Base-by-base conservation (phyloP, 2,113 vertebrate species). In the Poeciliopsis prolifica region DNA sequence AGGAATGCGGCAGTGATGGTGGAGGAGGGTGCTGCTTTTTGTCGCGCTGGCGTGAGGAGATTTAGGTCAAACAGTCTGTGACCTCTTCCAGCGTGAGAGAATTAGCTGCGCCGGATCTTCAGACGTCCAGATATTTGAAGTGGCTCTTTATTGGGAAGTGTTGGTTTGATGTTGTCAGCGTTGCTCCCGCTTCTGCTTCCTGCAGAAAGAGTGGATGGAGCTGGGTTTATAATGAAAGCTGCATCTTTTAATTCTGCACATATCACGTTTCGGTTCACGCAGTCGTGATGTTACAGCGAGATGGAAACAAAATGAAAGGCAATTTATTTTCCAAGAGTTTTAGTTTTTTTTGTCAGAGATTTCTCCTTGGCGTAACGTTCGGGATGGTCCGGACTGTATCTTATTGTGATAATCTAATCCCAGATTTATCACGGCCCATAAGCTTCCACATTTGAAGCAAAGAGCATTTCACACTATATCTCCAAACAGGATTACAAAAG, bases 401-500 rank as follows among this genome's bases (percentile, higher is more conserved):
- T 37, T 61, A 85, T 88, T 85, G 74, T 80, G 67, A 64, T 84
- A 77, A 91, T 89, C 79, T 91, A 92, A 93, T 93, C 89, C 90
- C 84, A 91, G 87, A 92, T 92, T 92, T 92, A 75, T 72, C 37
- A n/a, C 70, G 62, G 78, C 86, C 73, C 74, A 62, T 89, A 86
- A 88, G 31, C 67, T 88, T 86, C 42, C 6, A 77, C 71, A 70
- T 83, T 81, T 75, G 72, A 84, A 71, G 88, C 89, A 91, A 93
- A 93, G 86, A 91, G 88, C 82, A 88, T 91, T 93, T 92, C 83
- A 88, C 92, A 88, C 86, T 90, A 85, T 75, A 91, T 88, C 87
- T 86, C 64, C 77, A 90, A 93, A 93, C 90, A 88, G 89, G 92
- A 93, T 93, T 92, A 93, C 84, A 89, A 72, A 86, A 70, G 76